These are phyloP conservation scores for Bembecia ichneumoniformis DNA, from an alignment of 2,888 invertebrate species.

Conservation along the genomic window DNA sequence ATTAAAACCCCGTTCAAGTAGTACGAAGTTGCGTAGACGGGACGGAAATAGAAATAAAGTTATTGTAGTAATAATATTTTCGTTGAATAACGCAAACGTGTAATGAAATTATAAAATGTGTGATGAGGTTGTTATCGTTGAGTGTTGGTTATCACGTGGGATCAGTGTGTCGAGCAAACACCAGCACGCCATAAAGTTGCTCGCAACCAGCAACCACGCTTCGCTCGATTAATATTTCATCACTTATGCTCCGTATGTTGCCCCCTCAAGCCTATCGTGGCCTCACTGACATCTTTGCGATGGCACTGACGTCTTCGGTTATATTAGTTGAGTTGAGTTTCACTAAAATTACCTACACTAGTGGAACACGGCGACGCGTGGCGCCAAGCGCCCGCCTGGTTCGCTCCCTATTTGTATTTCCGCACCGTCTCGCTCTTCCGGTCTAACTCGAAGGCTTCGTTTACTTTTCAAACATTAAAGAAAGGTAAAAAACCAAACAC, in stretches of 20 bases:
- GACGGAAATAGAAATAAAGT: too few relatives aligned
- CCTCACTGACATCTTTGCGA: too few relatives aligned
- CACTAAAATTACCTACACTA: too few relatives aligned
- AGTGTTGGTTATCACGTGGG: constrained; percentile 17
- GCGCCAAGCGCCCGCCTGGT: constrained; percentile 7
- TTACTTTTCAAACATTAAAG: constrained; percentile 5
- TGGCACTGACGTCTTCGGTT: too few relatives aligned
- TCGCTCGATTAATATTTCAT: constrained; percentile 1
- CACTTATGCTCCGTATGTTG: neutral
- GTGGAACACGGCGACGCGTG: too few relatives aligned
- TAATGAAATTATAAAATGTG: constrained; percentile 1
- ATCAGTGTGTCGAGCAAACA: constrained; percentile 28
- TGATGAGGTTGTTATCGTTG: neutral
- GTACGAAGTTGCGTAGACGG: too few relatives aligned
- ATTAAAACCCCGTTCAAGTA: too few relatives aligned
- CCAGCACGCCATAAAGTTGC: constrained; percentile 14
- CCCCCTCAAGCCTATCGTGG: constrained; percentile 6
- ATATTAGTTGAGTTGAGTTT: too few relatives aligned
- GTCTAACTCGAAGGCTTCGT: constrained; percentile 21
- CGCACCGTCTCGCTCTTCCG: constrained; percentile 39
- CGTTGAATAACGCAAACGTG: constrained; percentile 1
- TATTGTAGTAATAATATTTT: too few relatives aligned
- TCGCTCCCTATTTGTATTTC: constrained; percentile 38
- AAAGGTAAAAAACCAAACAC: neutral
- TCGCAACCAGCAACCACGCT: constrained; percentile 1